Percentiles rank a stretch among this genome's conserved stretches.
phyloP scores from a whole-genome alignment of 1,140 invertebrate genomes.

The Meloidogyne chitwoodi region DNA sequence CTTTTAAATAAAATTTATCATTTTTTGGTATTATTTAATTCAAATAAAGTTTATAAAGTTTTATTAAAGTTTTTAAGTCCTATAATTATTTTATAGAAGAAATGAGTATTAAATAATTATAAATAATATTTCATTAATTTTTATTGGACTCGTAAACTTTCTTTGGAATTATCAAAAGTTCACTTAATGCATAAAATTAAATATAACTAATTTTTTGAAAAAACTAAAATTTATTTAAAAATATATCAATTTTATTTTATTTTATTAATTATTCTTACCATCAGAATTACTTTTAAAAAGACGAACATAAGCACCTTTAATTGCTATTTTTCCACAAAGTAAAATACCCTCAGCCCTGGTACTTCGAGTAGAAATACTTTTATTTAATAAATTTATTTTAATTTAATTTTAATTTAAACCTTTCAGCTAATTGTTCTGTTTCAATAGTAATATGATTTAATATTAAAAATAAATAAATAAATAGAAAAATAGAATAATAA shows the following conservation, averaged over 20 bases:
- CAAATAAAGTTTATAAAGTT: too few relatives aligned
- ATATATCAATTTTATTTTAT: background rate
- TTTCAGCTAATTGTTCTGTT: too few relatives aligned
- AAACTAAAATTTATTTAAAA: too few relatives aligned
- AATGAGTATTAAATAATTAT: too few relatives aligned
- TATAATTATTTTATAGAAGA: too few relatives aligned
- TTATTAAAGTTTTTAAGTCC: too few relatives aligned
- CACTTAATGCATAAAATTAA: too few relatives aligned
- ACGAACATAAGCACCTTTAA: conserved; percentile 22
- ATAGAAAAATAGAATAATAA: background rate
- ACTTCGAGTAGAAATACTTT: conserved; percentile 23
- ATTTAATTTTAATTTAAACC: too few relatives aligned
- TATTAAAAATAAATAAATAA: background rate
- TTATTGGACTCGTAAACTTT: too few relatives aligned
- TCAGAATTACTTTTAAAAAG: conserved; percentile 32
- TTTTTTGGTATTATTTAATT: too few relatives aligned
- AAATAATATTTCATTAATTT: background rate
- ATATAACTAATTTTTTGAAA: too few relatives aligned
- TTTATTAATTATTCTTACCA: conserved; percentile 11
- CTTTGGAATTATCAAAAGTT: too few relatives aligned
- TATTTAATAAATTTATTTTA: background rate
- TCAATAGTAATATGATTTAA: background rate
- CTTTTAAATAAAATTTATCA: conserved; percentile 14
- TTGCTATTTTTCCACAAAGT: conserved; percentile 19
- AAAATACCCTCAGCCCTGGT: conserved; percentile 28